These are phyloP conservation scores for Oryctolagus cuniculus DNA, from an alignment of 2,113 vertebrate genomes.

Conservation along the genomic window mOryCun1.1 NC_091443.1:24833501-24834000, in stretches of 20 bases:
- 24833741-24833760: neutral
- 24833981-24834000: neutral
- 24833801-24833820: neutral
- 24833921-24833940: neutral
- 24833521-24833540: neutral
- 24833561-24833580: neutral
- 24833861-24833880: constrained; percentile 2
- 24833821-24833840: neutral
- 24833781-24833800: neutral
- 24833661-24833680: neutral
- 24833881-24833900: neutral
- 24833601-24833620: neutral
- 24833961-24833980: constrained; percentile 28
- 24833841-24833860: neutral
- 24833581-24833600: neutral
- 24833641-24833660: neutral
- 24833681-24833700: neutral
- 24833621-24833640: neutral
- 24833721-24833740: neutral
- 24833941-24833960: neutral
- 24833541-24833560: neutral
- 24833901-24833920: neutral
- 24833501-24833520: neutral
- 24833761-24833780: neutral
- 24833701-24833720: neutral